Evolutionary conservation across 2,797 vertebrate species (phyloP), one percentile per base, ranked within the genome.

Genomic region (Lerista edwardsae): DNA sequence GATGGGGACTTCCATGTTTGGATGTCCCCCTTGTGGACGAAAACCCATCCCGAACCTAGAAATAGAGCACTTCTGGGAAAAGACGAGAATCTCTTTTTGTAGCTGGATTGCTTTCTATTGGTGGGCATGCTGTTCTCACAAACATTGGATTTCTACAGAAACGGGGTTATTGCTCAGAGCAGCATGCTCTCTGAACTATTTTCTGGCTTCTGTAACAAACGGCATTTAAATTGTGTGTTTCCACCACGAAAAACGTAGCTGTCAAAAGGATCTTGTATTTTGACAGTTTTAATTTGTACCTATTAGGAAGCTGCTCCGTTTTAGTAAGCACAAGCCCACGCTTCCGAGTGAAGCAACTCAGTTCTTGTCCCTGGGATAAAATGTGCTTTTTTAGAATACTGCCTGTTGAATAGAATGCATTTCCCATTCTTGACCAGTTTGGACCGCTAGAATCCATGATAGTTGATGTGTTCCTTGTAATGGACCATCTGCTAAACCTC

Each of bases 231-330:
- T 41, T 8, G 27, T 11, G 17, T 64, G 85, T 34, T 17, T 2
- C 77, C 55, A 2, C 7, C 14, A 47, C 41, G 29, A 71, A 72
- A 72, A 65, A 29, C 79, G 73, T 82, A 1, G 67, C 41, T 59
- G n/a, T 47, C 75, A 72, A 23, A 79, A 6, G 21, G 68, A 36
- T 71, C 86, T 75, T 82, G 1, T 61, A 44, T 67, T 90, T 76
- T 65, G 71, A 57, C 25, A 83, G 0, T 3, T 25, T 79, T 34
- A 39, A 4, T 84, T 19, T 69, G 8, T 47, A 84, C 51, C 7
- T 29, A 59, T 21, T 17, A 79, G 57, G 78, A 79, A n/a, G 25
- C 31, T 82, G 9, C 75, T 88, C 9, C 31, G 1, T 4, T 65
- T 44, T 65, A 64, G 44, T 84, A 74, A 75, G 41, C 23, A 7